Conservation (phyloP, 2,113 vertebrate genomes). For the Ceuthmochares aereus region DNA sequence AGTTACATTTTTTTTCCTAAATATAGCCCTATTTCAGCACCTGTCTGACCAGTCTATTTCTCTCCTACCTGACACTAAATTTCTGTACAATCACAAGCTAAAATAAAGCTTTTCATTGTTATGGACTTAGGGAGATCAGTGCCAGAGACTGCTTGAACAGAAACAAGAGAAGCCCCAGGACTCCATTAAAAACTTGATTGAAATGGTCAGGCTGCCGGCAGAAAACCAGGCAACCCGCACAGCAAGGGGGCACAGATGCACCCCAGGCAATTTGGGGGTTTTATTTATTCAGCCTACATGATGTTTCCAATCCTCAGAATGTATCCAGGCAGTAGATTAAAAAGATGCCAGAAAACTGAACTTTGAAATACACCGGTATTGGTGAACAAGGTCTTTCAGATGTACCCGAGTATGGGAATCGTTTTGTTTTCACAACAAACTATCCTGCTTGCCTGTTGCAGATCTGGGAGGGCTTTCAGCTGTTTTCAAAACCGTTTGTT, state of each 20-base stretch:
- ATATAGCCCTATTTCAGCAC: neutral
- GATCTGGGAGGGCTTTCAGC: neutral
- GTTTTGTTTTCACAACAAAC: neutral
- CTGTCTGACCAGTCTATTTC: neutral
- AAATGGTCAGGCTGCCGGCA: neutral
- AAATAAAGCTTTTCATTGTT: constrained; percentile 27
- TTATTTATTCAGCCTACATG: constrained; percentile 18
- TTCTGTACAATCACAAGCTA: constrained; percentile 18
- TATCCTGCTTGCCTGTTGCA: neutral
- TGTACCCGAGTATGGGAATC: neutral
- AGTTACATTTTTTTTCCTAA: neutral
- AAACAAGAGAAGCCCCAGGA: constrained; percentile 12
- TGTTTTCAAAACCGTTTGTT: neutral
- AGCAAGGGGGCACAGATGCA: neutral
- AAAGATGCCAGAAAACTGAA: neutral
- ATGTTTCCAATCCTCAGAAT: neutral
- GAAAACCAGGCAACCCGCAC: neutral
- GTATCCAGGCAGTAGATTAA: neutral
- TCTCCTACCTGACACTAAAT: neutral
- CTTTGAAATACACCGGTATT: neutral
- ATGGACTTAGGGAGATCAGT: neutral
- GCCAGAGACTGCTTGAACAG: neutral
- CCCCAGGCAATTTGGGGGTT: neutral
- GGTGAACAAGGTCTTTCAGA: neutral
- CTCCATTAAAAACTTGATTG: constrained; percentile 28